phyloP scores from a whole-genome alignment of 2,797 vertebrate genomes.

The Falco biarmicus region DNA sequence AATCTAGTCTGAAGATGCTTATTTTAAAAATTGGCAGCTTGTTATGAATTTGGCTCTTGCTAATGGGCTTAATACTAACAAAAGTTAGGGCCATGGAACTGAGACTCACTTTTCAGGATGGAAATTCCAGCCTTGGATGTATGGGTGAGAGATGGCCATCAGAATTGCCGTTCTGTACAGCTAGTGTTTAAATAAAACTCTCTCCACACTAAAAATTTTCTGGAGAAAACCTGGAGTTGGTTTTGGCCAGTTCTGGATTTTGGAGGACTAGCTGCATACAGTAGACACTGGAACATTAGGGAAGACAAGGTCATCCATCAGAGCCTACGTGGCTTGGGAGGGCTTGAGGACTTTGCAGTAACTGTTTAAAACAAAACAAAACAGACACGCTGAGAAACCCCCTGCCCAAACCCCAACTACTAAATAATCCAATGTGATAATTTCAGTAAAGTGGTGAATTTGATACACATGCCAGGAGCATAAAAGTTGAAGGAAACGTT shows the following conservation, averaged over 20 bases:
- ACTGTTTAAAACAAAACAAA: neutral
- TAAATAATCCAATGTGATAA: neutral
- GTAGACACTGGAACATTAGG: neutral
- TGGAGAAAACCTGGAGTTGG: neutral
- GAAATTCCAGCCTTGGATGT: neutral
- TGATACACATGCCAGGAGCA: neutral
- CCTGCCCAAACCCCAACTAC: neutral
- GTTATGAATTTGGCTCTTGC: neutral
- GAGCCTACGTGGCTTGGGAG: neutral
- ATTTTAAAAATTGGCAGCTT: neutral
- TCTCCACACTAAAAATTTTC: neutral
- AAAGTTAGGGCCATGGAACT: neutral
- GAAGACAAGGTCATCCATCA: fast-evolving
- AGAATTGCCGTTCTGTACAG: neutral
- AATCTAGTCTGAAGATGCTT: neutral
- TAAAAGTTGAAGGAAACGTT: neutral
- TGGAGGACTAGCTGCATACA: neutral
- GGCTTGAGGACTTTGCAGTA: neutral
- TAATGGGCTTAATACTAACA: neutral
- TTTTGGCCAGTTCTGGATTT: neutral
- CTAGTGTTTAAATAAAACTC: neutral
- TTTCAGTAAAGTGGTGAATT: neutral
- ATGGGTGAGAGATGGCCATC: neutral
- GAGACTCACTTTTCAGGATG: neutral
- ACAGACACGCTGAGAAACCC: neutral